These are phyloP conservation scores for Peromyscus californicus DNA, from an alignment of 2,113 vertebrate genomes.

Conservation along the genomic window DNA sequence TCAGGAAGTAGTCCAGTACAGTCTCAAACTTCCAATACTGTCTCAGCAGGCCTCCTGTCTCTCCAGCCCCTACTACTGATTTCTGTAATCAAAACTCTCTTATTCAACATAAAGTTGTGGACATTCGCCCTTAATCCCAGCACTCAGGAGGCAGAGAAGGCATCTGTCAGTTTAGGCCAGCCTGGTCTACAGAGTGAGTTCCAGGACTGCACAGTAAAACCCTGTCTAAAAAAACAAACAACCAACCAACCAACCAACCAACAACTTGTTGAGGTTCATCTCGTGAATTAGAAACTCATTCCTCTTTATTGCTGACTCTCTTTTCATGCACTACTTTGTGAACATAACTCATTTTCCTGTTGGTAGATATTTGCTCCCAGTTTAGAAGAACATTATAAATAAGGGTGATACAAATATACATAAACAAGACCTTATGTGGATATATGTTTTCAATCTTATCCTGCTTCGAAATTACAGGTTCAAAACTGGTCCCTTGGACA, in stretches of 20 bases:
- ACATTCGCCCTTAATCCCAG: not conserved
- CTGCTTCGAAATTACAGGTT: not conserved
- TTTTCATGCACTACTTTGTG: not conserved
- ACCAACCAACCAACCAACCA: no score
- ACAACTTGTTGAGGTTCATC: not conserved
- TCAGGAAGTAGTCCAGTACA: not conserved
- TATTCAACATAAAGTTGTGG: no score
- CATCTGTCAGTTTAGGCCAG: no score
- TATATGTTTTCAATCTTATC: constrained; percentile 13
- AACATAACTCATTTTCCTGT: not conserved
- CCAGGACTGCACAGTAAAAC: not conserved
- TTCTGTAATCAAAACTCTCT: no score
- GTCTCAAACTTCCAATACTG: not conserved
- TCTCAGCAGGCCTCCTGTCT: not conserved
- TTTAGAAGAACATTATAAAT: not conserved
- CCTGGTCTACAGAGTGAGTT: not conserved
- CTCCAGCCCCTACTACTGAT: no score
- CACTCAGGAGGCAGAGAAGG: not conserved
- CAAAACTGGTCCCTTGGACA: constrained; percentile 8
- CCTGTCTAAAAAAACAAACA: not conserved
- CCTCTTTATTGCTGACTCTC: not conserved
- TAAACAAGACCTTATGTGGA: not conserved
- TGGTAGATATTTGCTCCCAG: not conserved
- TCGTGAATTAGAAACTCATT: not conserved
- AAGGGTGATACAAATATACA: not conserved